Evolutionary conservation across 1,140 invertebrate genomes (phyloP), one percentile per base, ranked within the genome.

Genomic region (Drusus annulatus): DNA sequence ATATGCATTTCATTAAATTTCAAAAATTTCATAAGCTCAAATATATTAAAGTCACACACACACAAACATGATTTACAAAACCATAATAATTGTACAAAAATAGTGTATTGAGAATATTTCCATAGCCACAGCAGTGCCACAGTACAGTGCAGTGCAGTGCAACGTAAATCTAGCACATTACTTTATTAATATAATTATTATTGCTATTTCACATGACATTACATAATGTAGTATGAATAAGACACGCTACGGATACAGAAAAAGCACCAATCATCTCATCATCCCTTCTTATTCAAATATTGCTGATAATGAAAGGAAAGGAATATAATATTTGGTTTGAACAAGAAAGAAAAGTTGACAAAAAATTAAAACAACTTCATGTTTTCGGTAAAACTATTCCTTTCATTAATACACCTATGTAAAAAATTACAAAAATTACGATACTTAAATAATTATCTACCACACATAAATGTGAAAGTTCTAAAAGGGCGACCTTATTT

Each of bases 291-390:
- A 28, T 65, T 65, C 23, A 17, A 65, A 16, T 65, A 65, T 65
- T 65, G 28, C 62, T 65, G 62, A 65, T 31, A 25, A 65, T 36
- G 21, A 25, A 17, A 23, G 31, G 45, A 21, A 51, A 71, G 17
- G 56, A 75, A 56, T 31, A 28, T 60, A 56, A 75, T 75, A 75
- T 75, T 75, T 75, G 71, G 71, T 75, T 75, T 58, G 17, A 75
- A 58, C 54, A 28, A 58, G 54, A 75, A 51, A 58, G 54, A 23
- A 65, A 71, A 71, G 19, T 71, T 52, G 21, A 68, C 28, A 68
- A 28, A 68, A 71, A 71, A 71, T 3, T 50, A 4, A 15, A 51
- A 13, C 15, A 23, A 21, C 10, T 65, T 65, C 15, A 25, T 65
- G 62, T 28, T 17, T 65, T 45, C 31, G 10, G 13, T 31, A 19